These are phyloP conservation scores for Orthonyx spaldingii DNA, from an alignment of 2,113 vertebrate genomes.

Conservation along the genomic window DNA sequence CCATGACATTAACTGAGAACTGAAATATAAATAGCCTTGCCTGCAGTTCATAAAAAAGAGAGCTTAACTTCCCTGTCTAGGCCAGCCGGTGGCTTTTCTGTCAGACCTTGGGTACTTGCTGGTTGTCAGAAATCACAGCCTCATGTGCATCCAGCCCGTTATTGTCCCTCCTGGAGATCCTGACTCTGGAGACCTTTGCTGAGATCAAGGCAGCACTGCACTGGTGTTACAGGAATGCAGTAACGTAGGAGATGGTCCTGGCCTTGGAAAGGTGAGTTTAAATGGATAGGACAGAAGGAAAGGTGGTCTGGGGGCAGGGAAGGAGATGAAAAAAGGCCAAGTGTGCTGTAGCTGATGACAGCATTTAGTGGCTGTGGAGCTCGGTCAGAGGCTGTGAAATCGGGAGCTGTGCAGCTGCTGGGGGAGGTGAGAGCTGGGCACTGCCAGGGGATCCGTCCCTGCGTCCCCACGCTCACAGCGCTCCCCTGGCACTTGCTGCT, in stretches of 20 bases:
- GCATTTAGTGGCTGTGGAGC: not conserved
- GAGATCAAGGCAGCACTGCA: not conserved
- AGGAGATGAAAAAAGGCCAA: not conserved
- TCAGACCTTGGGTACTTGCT: not conserved
- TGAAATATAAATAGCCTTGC: not conserved
- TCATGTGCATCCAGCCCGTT: not conserved
- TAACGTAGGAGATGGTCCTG: not conserved
- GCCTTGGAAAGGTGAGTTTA: not conserved
- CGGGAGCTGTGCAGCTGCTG: not conserved
- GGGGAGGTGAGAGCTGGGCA: not conserved
- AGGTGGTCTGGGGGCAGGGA: too few relatives aligned
- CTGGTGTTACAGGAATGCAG: not conserved
- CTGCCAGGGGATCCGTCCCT: accelerated
- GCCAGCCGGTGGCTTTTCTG: not conserved
- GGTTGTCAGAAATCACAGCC: not conserved
- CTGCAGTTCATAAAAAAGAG: not conserved
- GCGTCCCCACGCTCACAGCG: accelerated
- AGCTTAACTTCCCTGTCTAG: not conserved
- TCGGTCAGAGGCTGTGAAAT: not conserved
- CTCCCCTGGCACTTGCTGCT: not conserved
- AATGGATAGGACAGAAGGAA: not conserved
- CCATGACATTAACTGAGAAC: not conserved
- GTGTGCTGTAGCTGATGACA: not conserved
- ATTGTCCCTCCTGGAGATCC: not conserved
- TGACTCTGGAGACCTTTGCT: not conserved